These are phyloP conservation scores for Apocrypta bakeri DNA, from an alignment of 1,140 invertebrate genomes.

Conservation along the genomic window DNA sequence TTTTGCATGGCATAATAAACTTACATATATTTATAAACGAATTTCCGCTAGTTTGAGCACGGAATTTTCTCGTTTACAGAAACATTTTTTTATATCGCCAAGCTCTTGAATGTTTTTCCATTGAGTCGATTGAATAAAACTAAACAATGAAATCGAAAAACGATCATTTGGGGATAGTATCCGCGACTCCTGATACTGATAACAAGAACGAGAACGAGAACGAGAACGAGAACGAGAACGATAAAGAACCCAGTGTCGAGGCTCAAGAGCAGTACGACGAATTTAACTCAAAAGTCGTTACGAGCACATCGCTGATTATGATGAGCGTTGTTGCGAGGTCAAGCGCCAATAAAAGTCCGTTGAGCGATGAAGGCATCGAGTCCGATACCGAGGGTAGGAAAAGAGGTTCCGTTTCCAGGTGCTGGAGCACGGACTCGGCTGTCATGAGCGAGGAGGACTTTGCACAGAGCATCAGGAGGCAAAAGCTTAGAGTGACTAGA, in stretches of 20 bases:
- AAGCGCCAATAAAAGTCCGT: conserved; percentile 60
- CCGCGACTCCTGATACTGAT: neutral
- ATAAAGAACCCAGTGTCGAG: conserved; percentile 42
- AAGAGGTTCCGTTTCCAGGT: conserved; percentile 55
- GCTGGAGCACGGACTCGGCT: conserved; percentile 67
- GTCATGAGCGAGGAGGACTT: conserved; percentile 63
- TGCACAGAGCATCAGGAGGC: conserved; percentile 50
- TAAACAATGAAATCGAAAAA: conserved; percentile 18
- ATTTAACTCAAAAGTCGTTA: conserved; percentile 55
- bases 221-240: too few species aligned
- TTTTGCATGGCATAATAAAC: too few species aligned
- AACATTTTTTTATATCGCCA: too few species aligned
- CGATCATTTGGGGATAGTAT: neutral
- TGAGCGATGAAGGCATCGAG: conserved; percentile 70
- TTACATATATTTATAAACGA: too few species aligned
- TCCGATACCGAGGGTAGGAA: conserved; percentile 59
- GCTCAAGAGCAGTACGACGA: conserved; percentile 64
- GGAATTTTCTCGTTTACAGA: too few species aligned
- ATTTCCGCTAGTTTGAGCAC: too few species aligned
- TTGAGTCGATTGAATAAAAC: too few species aligned
- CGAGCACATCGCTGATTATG: conserved; percentile 54
- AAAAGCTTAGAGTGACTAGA: conserved; percentile 67
- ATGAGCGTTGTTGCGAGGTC: neutral
- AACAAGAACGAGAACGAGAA: too few species aligned
- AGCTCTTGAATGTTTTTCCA: too few species aligned